Percentiles rank a stretch among this genome's conserved stretches.
Evolutionary conservation across 2,113 vertebrate genomes (phyloP).

Genomic region (Brachypteracias leptosomus): DNA sequence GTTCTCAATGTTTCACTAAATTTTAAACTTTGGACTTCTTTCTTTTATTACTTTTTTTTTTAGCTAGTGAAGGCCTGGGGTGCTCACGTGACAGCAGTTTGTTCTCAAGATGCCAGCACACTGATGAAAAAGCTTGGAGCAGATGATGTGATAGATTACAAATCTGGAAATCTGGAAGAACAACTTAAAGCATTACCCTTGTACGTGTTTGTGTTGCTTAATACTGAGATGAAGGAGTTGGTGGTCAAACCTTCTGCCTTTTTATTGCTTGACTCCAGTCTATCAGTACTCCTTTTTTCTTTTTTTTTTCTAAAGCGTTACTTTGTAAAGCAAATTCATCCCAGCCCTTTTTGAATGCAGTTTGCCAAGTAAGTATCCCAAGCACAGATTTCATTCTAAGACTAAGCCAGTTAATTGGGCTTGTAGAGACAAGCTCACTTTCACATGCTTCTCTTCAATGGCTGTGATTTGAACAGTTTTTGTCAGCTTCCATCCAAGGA

Average conservation of each 20-base stretch:
- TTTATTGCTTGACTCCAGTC: neutral
- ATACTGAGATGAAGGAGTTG: neutral
- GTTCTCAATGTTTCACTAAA: neutral
- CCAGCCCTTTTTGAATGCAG: neutral
- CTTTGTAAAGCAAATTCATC: neutral
- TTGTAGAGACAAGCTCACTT: neutral
- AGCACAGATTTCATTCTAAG: neutral
- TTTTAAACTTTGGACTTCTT: neutral
- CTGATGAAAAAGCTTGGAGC: slow-evolving; percentile 87
- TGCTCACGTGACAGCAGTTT: slow-evolving; percentile 92
- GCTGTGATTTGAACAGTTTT: neutral
- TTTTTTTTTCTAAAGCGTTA: neutral
- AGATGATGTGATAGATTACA: slow-evolving; percentile 90
- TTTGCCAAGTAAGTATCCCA: neutral
- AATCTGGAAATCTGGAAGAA: slow-evolving; percentile 76
- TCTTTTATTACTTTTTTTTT: neutral
- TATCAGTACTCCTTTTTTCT: neutral
- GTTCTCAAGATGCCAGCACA: slow-evolving; percentile 84
- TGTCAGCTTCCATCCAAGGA: neutral
- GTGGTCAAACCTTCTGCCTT: neutral
- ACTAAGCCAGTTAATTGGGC: neutral
- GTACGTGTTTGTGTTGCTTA: slow-evolving; percentile 70
- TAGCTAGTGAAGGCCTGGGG: slow-evolving; percentile 93
- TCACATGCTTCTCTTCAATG: neutral
- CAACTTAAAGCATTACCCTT: slow-evolving; percentile 78